Conservation (phyloP, 2,888 invertebrate genomes). For the Eurytoma californica region DNA sequence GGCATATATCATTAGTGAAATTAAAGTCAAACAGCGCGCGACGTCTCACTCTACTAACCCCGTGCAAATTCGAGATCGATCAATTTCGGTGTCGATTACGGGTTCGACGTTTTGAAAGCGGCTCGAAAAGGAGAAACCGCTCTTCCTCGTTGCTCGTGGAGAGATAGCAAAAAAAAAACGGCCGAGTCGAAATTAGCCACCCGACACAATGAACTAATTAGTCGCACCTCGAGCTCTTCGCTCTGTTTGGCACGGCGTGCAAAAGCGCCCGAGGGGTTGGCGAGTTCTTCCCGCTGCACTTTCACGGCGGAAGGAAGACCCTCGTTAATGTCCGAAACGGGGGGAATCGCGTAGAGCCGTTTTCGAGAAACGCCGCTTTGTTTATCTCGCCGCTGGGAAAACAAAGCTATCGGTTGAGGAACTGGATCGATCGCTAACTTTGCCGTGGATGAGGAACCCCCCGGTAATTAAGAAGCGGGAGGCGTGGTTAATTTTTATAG, state of each 20-base stretch:
- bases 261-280: neutral
- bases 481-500: neutral
- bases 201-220: slow-evolving; percentile 9
- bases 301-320: slow-evolving; percentile 29
- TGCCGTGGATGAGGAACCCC: neutral
- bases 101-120: slow-evolving; percentile 13
- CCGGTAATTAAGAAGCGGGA: neutral
- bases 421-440: slow-evolving; percentile 2
- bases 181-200: neutral
- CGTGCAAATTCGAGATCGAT: neutral
- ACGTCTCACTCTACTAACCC: slow-evolving; percentile 33
- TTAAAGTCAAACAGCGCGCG: slow-evolving; percentile 9
- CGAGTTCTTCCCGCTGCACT: slow-evolving; percentile 6
- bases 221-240: neutral
- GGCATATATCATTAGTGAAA: slow-evolving; percentile 7
- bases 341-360: neutral
- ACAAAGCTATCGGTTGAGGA: slow-evolving; percentile 34
- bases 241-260: neutral
- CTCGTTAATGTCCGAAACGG: slow-evolving; percentile 2
- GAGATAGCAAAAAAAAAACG: neutral
- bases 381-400: neutral
- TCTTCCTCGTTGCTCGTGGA: neutral
- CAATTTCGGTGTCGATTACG: slow-evolving; percentile 32
- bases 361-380: neutral
- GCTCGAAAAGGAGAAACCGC: slow-evolving; percentile 9